Evolutionary conservation across 1,140 invertebrate genomes (phyloP).

Genomic region (Calycopis cecrops): DNA sequence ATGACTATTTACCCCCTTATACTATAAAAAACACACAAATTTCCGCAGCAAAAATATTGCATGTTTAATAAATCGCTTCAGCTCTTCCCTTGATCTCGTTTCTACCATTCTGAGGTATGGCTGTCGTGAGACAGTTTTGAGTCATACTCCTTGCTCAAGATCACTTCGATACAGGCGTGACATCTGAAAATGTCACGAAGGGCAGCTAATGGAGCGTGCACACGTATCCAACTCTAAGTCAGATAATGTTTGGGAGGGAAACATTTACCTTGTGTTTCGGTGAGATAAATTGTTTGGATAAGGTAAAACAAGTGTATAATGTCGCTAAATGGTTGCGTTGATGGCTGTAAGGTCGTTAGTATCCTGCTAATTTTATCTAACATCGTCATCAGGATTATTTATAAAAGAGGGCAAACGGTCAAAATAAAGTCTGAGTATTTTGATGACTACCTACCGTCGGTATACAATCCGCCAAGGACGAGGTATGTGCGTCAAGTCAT

Average conservation of each 20-base stretch:
- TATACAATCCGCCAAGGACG: too few species aligned
- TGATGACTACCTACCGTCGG: too few species aligned
- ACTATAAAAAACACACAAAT: too few species aligned
- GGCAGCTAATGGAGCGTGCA: conserved; percentile 21
- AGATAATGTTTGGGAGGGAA: not conserved
- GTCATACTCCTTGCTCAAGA: conserved; percentile 36
- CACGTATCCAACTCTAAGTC: conserved; percentile 5
- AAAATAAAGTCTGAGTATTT: too few species aligned
- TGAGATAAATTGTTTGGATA: conserved; percentile 4
- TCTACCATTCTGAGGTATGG: conserved; percentile 14
- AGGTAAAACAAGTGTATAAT: not conserved
- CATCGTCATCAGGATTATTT: too few species aligned
- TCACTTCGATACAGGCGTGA: conserved; percentile 4
- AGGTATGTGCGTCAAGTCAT: too few species aligned
- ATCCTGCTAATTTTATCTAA: too few species aligned
- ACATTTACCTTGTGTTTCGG: conserved; percentile 7
- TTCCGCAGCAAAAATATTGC: too few species aligned
- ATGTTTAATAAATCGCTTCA: conserved; percentile 9
- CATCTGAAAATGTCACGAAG: conserved; percentile 42
- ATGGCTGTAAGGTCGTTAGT: too few species aligned
- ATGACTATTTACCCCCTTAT: too few species aligned
- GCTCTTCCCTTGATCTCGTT: conserved; percentile 25
- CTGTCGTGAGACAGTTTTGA: conserved; percentile 44
- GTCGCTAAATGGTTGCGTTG: too few species aligned
- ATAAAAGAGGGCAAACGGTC: too few species aligned